Conservation (phyloP, 2,797 vertebrate species). For the Erithacus rubecula region DNA sequence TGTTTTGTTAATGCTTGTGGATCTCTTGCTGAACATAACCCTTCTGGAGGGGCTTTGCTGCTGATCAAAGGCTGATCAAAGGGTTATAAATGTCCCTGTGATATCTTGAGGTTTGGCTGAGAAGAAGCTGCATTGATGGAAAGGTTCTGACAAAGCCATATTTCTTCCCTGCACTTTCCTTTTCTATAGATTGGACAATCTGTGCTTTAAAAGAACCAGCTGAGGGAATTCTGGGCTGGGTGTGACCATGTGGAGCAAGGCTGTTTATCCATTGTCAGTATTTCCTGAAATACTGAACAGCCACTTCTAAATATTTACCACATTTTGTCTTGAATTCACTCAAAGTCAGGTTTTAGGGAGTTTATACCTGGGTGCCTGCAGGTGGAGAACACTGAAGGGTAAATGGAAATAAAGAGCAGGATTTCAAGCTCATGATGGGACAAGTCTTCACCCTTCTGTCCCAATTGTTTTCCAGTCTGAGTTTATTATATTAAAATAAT, state of each 20-base stretch:
- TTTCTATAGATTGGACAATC: neutral
- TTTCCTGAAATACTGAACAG: neutral
- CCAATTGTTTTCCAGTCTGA: neutral
- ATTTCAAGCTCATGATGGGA: neutral
- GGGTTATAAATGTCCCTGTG: conserved; percentile 18
- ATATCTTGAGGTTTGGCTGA: conserved; percentile 40
- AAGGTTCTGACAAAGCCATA: neutral
- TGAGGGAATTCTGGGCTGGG: neutral
- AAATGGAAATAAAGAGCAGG: neutral
- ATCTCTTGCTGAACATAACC: conserved; percentile 34
- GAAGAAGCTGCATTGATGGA: neutral
- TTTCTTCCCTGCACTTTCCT: neutral
- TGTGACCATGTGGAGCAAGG: neutral
- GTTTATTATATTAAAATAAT: neutral
- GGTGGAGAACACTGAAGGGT: neutral
- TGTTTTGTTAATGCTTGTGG: conserved; percentile 23
- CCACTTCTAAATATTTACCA: neutral
- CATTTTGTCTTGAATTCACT: neutral
- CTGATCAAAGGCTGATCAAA: neutral
- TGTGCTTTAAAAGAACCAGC: neutral
- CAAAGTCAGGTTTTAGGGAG: accelerated
- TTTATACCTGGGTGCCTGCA: neutral
- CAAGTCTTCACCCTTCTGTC: neutral
- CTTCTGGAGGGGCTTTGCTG: neutral
- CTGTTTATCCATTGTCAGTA: neutral